Conservation (phyloP, 1,140 invertebrate species). For the Drosophila rhopaloa region DNA sequence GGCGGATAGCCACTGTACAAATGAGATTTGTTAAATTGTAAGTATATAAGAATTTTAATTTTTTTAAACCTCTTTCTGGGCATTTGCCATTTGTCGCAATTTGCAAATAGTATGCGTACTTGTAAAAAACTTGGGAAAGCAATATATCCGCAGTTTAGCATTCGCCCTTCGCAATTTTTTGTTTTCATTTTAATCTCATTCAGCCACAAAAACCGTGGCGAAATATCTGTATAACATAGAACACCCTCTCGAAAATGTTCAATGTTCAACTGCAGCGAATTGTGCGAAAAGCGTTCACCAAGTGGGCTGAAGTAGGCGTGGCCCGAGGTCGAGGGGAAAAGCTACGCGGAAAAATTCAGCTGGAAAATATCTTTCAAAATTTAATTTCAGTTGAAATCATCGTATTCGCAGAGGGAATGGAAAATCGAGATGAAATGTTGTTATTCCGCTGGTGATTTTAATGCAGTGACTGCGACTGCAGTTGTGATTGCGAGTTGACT, state of each 20-base stretch:
- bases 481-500: slow-evolving; percentile 36
- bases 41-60: too few species aligned
- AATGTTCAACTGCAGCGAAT: slow-evolving; percentile 30
- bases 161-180: slow-evolving; percentile 61
- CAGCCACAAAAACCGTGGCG: slow-evolving; percentile 2
- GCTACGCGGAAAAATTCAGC: slow-evolving; percentile 15
- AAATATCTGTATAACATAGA: slow-evolving; percentile 13
- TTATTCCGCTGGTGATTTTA: slow-evolving; percentile 21
- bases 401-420: slow-evolving; percentile 14
- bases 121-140: slow-evolving; percentile 10
- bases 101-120: slow-evolving; percentile 5
- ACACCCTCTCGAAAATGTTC: slow-evolving; percentile 8
- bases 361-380: slow-evolving; percentile 71
- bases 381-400: slow-evolving; percentile 64
- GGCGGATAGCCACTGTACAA: too few species aligned
- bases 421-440: slow-evolving; percentile 37
- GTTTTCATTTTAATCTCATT: slow-evolving; percentile 70
- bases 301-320: slow-evolving; percentile 7
- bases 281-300: slow-evolving; percentile 41
- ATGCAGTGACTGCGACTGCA: slow-evolving; percentile 22
- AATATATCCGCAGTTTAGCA: slow-evolving; percentile 39
- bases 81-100: not conserved
- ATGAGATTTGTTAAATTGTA: too few species aligned
- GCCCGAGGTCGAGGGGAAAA: not conserved
- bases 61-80: too few species aligned